Evolutionary conservation across 1,140 invertebrate species (phyloP).

Genomic region (Ceratoteleas bidentatus): DNA sequence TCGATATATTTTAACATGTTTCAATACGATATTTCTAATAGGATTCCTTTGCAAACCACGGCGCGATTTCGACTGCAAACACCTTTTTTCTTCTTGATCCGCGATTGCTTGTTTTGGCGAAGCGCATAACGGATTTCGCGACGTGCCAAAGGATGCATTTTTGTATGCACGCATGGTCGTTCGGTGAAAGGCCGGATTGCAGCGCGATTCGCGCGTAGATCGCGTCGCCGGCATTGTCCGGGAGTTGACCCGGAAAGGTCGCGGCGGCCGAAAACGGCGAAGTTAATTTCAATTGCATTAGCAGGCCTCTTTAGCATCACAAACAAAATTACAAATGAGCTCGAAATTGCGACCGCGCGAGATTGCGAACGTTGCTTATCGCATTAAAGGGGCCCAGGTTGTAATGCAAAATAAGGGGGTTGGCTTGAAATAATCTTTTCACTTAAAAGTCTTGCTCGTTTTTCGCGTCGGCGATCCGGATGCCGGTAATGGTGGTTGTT

Average conservation of each 20-base stretch:
- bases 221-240: no score
- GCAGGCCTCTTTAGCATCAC: constrained; percentile 45
- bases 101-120: constrained; percentile 36
- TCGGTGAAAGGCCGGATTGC: constrained; percentile 20
- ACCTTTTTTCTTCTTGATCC: no score
- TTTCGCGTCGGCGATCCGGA: constrained; percentile 51
- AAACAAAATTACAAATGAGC: constrained; percentile 60
- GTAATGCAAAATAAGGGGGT: constrained; percentile 55
- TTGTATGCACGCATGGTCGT: constrained; percentile 21
- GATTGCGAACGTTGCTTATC: constrained; percentile 55
- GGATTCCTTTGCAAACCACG: no score
- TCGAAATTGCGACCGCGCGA: constrained; percentile 37
- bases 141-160: constrained; percentile 30
- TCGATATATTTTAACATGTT: no score
- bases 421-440: constrained; percentile 62
- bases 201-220: no score
- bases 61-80: no score
- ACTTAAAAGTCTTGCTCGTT: constrained; percentile 57
- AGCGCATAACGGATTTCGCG: constrained; percentile 48
- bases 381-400: constrained; percentile 45
- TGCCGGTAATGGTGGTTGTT: constrained; percentile 47
- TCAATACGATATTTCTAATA: no score
- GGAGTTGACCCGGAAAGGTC: no score
- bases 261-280: no score
- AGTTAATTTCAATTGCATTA: constrained; percentile 56